phyloP scores from a whole-genome alignment of 1,140 invertebrate genomes.

The Ceratina australensis region DNA sequence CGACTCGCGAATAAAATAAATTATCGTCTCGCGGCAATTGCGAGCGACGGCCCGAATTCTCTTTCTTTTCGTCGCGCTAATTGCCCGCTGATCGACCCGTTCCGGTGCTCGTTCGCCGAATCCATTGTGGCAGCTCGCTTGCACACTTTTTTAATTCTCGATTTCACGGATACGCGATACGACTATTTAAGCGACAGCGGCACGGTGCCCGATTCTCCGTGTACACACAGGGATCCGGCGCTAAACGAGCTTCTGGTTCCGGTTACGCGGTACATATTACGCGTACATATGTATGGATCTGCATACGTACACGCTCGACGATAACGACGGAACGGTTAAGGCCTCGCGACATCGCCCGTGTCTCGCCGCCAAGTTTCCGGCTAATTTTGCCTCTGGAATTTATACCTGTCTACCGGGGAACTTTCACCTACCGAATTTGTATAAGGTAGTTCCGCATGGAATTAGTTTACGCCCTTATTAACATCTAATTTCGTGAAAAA shows the following conservation, averaged over 20 bases:
- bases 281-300: no score
- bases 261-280: not conserved
- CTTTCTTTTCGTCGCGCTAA: conserved; percentile 22
- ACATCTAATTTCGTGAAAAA: not conserved
- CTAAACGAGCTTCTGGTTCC: conserved; percentile 19
- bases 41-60: conserved; percentile 4
- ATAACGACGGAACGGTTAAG: conserved; percentile 26
- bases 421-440: not conserved
- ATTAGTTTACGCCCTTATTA: not conserved
- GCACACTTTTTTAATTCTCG: not conserved
- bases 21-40: conserved; percentile 16
- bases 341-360: not conserved
- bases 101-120: not conserved
- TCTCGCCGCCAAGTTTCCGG: conserved; percentile 3
- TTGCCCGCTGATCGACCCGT: conserved; percentile 15
- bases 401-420: conserved; percentile 15
- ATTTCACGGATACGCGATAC: not conserved
- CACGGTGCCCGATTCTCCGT: not conserved
- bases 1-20: conserved; percentile 22
- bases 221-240: not conserved
- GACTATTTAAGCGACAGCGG: conserved; percentile 1
- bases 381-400: conserved; percentile 19
- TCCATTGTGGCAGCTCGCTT: not conserved
- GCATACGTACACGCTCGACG: not conserved
- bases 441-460: not conserved